phyloP scores from a whole-genome alignment of 2,797 vertebrate species.

The Nyctalus aviator region DNA sequence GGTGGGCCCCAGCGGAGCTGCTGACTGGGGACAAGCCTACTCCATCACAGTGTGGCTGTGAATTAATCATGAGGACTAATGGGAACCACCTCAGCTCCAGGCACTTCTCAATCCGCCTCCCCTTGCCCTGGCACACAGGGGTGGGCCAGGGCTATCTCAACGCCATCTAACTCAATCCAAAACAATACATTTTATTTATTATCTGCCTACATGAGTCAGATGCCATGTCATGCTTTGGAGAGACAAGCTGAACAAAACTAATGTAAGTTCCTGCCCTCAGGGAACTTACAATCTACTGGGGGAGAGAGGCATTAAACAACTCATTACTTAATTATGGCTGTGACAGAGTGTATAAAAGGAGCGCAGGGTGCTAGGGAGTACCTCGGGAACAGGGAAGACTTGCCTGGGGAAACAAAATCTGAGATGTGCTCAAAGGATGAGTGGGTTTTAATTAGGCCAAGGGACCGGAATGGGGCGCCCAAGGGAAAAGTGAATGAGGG shows the following conservation, averaged over 20 bases:
- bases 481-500: background rate
- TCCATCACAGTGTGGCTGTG: conserved; percentile 94
- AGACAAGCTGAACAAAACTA: conserved; percentile 52
- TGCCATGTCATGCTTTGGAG: background rate
- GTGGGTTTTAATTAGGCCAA: background rate
- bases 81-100: conserved; percentile 92
- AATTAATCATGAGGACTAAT: conserved; percentile 99
- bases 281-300: conserved; percentile 66
- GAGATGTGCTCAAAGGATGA: background rate
- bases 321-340: conserved; percentile 46
- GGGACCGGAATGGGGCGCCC: background rate
- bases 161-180: conserved; percentile 68
- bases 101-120: conserved; percentile 68
- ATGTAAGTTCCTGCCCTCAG: conserved; percentile 68
- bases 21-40: conserved; percentile 89
- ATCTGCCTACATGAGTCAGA: conserved; percentile 32
- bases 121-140: conserved; percentile 70
- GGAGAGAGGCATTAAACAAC: background rate
- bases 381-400: background rate
- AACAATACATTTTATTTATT: conserved; percentile 70
- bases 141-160: conserved; percentile 62
- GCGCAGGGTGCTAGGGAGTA: background rate
- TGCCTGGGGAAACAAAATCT: conserved; percentile 3
- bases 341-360: background rate
- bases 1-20: conserved; percentile 92